phyloP scores from a whole-genome alignment of 2,888 invertebrate genomes.

The Dione juno region DNA sequence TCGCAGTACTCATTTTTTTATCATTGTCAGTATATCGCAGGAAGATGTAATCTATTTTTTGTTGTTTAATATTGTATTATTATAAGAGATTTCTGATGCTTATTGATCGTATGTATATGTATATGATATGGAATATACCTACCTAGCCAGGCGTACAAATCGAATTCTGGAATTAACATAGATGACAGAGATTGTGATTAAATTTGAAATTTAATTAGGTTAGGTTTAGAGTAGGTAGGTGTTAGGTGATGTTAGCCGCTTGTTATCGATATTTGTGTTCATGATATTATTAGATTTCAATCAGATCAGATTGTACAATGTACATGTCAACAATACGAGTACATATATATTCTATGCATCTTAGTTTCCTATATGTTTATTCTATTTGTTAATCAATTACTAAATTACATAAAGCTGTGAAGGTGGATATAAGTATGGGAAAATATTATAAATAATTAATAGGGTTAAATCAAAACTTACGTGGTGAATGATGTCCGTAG shows the following conservation, averaged over 20 bases:
- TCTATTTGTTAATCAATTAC: not conserved
- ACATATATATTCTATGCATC: not conserved
- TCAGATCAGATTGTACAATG: not conserved
- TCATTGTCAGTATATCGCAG: too few species aligned
- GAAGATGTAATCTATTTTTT: too few species aligned
- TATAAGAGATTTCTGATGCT: too few species aligned
- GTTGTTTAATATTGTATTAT: too few species aligned
- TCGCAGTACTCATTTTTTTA: too few species aligned
- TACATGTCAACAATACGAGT: not conserved
- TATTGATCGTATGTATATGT: too few species aligned
- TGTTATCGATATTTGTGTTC: conserved; percentile 4
- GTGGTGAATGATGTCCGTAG: conserved; percentile 89
- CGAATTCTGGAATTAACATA: conserved; percentile 17
- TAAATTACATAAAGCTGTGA: not conserved
- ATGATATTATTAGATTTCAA: conserved; percentile 5
- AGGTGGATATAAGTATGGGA: not conserved
- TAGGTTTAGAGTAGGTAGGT: conserved; percentile 22
- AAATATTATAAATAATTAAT: not conserved
- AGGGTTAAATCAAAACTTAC: conserved; percentile 59
- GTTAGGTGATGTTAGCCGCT: not conserved
- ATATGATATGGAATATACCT: not conserved
- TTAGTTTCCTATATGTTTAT: not conserved
- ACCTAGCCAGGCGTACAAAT: not conserved
- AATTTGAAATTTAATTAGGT: conserved; percentile 53
- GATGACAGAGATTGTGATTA: conserved; percentile 38